phyloP scores from a whole-genome alignment of 2,113 vertebrate genomes.

The Tragelaphus buxtoni region DNA sequence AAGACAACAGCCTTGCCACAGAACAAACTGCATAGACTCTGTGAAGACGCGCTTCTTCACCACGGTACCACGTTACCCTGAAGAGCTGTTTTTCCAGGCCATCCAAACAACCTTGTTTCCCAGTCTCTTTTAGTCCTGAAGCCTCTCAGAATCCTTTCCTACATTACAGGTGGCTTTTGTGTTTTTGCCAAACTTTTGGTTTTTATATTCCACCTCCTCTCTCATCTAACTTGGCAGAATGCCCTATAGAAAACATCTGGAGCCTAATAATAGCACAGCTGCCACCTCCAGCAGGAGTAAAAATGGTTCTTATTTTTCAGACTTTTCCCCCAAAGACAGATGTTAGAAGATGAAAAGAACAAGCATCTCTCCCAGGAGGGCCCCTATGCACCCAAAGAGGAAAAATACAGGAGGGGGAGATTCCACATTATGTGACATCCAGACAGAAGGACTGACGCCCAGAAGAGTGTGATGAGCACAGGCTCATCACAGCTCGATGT shows the following conservation, averaged over 20 bases:
- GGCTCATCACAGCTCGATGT: neutral
- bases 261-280: neutral
- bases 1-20: accelerated
- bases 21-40: neutral
- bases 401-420: neutral
- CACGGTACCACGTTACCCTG: accelerated
- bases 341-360: neutral
- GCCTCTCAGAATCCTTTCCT: neutral
- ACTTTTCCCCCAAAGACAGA: neutral
- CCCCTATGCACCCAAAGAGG: neutral
- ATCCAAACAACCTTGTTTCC: neutral
- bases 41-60: neutral
- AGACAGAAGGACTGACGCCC: neutral
- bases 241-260: neutral
- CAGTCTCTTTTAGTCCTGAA: neutral
- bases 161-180: neutral
- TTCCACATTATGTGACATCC: neutral
- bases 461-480: neutral
- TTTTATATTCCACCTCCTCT: neutral
- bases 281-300: neutral
- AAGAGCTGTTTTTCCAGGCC: neutral
- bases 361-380: neutral
- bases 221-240: neutral
- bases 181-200: neutral
- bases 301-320: neutral